phyloP scores from a whole-genome alignment of 2,888 invertebrate genomes.

The Ypsolopha sequella region DNA sequence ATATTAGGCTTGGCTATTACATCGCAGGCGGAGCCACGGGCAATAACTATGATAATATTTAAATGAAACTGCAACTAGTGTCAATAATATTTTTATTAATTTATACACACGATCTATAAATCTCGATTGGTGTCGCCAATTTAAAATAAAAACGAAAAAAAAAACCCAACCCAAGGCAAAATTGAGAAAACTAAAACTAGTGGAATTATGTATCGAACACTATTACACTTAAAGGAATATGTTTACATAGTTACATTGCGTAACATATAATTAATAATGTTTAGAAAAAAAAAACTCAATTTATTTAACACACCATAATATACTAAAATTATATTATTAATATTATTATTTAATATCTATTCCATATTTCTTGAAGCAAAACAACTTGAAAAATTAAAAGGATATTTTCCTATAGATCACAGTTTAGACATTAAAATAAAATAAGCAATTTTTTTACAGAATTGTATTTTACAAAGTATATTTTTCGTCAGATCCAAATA shows the following conservation, averaged over 20 bases:
- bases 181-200: conserved; percentile 18
- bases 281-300: not conserved
- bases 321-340: not conserved
- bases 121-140: conserved; percentile 10
- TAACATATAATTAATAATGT: not conserved
- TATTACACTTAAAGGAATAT: conserved; percentile 6
- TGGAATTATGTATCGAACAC: conserved; percentile 17
- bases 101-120: conserved; percentile 12
- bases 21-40: no score
- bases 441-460: no score
- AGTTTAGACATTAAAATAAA: no score
- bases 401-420: no score
- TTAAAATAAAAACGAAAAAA: conserved; percentile 4
- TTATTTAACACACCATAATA: not conserved
- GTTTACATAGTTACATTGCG: not conserved
- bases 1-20: no score
- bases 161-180: conserved; percentile 18
- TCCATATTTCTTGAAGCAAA: no score
- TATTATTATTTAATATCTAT: no score
- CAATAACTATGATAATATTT: not conserved
- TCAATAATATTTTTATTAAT: conserved; percentile 10
- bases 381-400: no score
- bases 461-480: no score
- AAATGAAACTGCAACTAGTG: not conserved
- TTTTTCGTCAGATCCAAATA: no score